phyloP scores from a whole-genome alignment of 2,888 invertebrate genomes.

The Eupithecia centaureata region DNA sequence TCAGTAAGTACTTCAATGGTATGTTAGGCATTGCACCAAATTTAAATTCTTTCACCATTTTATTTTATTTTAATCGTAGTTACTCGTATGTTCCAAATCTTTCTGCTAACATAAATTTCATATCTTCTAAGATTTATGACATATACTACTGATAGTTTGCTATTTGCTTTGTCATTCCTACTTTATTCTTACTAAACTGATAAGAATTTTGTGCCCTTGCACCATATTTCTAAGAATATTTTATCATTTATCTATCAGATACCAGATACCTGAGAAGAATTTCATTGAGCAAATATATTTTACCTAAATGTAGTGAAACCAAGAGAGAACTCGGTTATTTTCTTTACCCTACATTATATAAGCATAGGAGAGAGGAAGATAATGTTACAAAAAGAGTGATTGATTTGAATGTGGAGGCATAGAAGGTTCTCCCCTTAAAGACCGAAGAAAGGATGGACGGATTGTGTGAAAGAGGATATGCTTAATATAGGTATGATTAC shows the following conservation, averaged over 20 bases:
- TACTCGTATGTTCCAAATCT: conserved; percentile 1
- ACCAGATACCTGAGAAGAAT: background rate
- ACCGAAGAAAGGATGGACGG: too few species aligned
- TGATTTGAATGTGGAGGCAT: too few species aligned
- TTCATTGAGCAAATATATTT: background rate
- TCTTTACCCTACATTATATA: background rate
- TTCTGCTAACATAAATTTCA: conserved; percentile 6
- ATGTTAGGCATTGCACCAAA: too few species aligned
- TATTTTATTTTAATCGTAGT: too few species aligned
- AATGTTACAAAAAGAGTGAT: too few species aligned
- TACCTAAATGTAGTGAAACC: background rate
- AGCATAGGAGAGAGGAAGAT: too few species aligned
- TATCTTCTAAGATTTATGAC: conserved; percentile 6
- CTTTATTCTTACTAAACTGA: background rate
- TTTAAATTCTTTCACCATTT: too few species aligned
- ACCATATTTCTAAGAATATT: background rate
- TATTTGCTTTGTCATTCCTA: background rate
- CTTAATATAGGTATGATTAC: too few species aligned
- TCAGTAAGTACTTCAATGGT: too few species aligned
- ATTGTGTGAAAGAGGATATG: too few species aligned
- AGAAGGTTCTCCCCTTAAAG: too few species aligned
- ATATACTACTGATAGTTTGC: background rate
- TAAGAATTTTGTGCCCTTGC: background rate
- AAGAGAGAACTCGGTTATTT: background rate
- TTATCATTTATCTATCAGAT: background rate